Evolutionary conservation across 2,113 vertebrate species (phyloP).

Genomic region (Pao palembangensis): DNA sequence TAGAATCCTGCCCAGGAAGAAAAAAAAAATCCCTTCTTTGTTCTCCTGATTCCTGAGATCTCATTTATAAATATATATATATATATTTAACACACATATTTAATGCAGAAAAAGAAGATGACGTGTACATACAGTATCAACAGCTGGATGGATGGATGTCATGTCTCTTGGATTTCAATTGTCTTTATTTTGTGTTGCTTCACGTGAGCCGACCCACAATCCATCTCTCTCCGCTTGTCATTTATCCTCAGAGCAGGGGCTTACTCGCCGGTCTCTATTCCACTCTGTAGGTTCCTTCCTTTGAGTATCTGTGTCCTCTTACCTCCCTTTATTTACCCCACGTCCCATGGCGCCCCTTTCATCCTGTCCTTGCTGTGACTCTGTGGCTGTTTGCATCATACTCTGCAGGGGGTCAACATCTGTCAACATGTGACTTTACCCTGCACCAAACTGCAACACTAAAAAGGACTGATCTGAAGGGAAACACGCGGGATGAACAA

Average conservation of each 20-base stretch:
- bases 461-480: slow-evolving; percentile 11
- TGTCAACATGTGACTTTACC: slow-evolving; percentile 38
- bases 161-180: slow-evolving; percentile 30
- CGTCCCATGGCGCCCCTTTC: slow-evolving; percentile 54
- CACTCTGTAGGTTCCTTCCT: slow-evolving; percentile 61
- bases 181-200: slow-evolving; percentile 27
- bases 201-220: slow-evolving; percentile 27
- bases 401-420: slow-evolving; percentile 28
- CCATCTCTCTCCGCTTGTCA: slow-evolving; percentile 35
- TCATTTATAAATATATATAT: slow-evolving; percentile 23
- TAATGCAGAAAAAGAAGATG: no score
- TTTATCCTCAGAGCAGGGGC: slow-evolving; percentile 57
- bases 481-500: slow-evolving; percentile 2
- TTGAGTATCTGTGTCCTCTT: slow-evolving; percentile 36
- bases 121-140: no score
- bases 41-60: slow-evolving; percentile 57
- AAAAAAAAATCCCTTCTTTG: slow-evolving; percentile 56
- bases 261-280: slow-evolving; percentile 59
- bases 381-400: slow-evolving; percentile 58
- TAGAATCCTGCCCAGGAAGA: slow-evolving; percentile 34
- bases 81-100: no score
- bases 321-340: not conserved
- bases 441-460: not conserved
- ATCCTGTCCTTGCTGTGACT: slow-evolving; percentile 67
- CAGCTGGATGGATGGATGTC: slow-evolving; percentile 29